Percentiles rank a stretch among this genome's conserved stretches.
These are phyloP conservation scores for Triops cancriformis DNA, from an alignment of 1,140 invertebrate genomes.

Conservation along the genomic window DNA sequence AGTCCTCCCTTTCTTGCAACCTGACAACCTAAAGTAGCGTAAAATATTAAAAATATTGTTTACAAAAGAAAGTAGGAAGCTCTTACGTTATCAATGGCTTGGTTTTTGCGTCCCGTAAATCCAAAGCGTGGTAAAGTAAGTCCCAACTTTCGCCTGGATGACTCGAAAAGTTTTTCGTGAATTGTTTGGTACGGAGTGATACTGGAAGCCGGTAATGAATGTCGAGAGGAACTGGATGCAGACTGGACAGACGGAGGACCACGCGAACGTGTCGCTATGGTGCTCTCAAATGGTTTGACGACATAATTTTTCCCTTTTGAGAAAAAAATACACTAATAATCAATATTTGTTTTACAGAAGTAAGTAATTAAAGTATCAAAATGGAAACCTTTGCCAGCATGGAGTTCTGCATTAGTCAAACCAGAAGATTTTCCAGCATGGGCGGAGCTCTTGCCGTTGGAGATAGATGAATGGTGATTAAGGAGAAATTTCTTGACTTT, in stretches of 20 bases:
- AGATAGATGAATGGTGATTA: not conserved
- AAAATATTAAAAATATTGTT: not conserved
- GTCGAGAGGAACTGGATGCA: not conserved
- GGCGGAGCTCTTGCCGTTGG: not conserved
- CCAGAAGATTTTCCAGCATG: not conserved
- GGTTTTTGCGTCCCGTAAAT: not conserved
- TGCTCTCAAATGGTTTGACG: not conserved
- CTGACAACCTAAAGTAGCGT: not conserved
- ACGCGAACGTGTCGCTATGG: not conserved
- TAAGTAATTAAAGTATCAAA: not conserved
- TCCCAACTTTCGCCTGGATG: not conserved
- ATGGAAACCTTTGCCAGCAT: not conserved
- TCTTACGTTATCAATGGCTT: constrained; percentile 5
- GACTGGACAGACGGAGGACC: not conserved
- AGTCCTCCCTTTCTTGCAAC: not conserved
- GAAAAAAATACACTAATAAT: not conserved
- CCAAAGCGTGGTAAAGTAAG: not conserved
- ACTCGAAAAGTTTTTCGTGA: not conserved
- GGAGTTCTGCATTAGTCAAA: not conserved
- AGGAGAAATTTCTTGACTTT: not conserved
- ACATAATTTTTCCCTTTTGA: not conserved
- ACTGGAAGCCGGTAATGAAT: not conserved
- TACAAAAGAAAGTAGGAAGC: not conserved
- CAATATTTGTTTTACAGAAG: not conserved
- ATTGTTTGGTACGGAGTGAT: not conserved